A percentile compares a stretch with the other conserved stretches of the same genome.
Evolutionary conservation across 2,888 invertebrate species (phyloP).

Genomic region (Mythimna ferrago): DNA sequence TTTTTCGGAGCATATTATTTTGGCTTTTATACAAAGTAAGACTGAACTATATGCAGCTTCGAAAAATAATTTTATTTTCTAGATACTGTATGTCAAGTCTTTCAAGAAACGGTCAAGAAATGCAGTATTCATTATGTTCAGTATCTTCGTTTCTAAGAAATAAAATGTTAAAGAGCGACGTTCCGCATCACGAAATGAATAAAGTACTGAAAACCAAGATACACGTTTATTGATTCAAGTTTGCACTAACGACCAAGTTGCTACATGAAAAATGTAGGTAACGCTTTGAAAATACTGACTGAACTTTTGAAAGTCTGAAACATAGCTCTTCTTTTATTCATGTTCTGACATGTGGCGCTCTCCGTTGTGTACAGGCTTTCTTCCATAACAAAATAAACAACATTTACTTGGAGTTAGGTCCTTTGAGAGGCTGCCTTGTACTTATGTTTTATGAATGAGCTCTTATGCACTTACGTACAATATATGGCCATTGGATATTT

Average conservation of each 20-base stretch:
- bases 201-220: constrained; percentile 55
- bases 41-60: background rate
- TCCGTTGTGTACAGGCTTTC: constrained; percentile 88
- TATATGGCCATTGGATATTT: constrained; percentile 52
- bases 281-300: constrained; percentile 84
- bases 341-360: constrained; percentile 89
- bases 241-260: constrained; percentile 75
- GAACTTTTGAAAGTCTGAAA: constrained; percentile 89
- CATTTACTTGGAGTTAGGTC: constrained; percentile 88
- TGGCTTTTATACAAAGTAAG: constrained; percentile 10
- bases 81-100: constrained; percentile 14
- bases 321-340: constrained; percentile 90
- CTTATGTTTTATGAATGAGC: constrained; percentile 89
- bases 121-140: constrained; percentile 33
- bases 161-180: constrained; percentile 31
- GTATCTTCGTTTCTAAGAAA: constrained; percentile 24
- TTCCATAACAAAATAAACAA: constrained; percentile 90
- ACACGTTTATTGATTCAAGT: constrained; percentile 70
- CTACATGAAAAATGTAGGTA: constrained; percentile 80
- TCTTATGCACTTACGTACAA: constrained; percentile 79
- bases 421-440: constrained; percentile 85
- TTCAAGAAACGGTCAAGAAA: constrained; percentile 23
- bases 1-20: constrained; percentile 2
- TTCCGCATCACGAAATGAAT: constrained; percentile 44
- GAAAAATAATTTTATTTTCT: constrained; percentile 4